These are phyloP conservation scores for Phragmatobia fuliginosa DNA, from an alignment of 2,888 invertebrate species.

Conservation along the genomic window DNA sequence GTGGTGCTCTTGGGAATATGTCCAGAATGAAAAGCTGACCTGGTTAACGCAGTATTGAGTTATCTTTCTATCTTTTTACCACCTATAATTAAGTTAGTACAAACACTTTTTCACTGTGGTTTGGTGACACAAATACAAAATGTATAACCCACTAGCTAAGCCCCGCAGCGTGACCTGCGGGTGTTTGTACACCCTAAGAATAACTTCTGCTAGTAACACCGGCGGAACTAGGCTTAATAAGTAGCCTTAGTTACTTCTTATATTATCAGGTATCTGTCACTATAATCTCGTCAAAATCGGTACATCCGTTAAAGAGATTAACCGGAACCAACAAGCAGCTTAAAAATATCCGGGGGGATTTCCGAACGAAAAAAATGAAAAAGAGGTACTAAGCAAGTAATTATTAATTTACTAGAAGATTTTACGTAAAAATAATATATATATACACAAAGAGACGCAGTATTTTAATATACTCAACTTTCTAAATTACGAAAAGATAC, in stretches of 20 bases:
- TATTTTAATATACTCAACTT: not conserved
- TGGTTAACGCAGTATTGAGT: slow-evolving; percentile 1
- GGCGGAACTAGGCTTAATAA: too few relatives aligned
- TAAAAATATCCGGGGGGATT: too few relatives aligned
- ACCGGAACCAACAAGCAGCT: too few relatives aligned
- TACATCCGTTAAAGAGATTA: too few relatives aligned
- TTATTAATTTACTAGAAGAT: not conserved
- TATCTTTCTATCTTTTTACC: not conserved
- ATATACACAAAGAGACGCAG: not conserved
- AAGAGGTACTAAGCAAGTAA: not conserved
- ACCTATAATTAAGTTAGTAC: not conserved
- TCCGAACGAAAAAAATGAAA: too few relatives aligned
- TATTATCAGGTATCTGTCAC: too few relatives aligned
- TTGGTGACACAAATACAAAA: not conserved
- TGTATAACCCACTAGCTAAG: too few relatives aligned
- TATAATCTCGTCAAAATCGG: too few relatives aligned
- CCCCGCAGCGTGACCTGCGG: too few relatives aligned
- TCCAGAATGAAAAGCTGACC: slow-evolving; percentile 6
- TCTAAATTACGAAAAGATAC: not conserved
- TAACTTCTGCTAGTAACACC: too few relatives aligned
- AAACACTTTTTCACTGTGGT: not conserved
- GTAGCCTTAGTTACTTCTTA: too few relatives aligned
- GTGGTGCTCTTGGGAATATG: slow-evolving; percentile 2
- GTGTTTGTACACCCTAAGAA: too few relatives aligned
- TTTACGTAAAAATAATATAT: not conserved